Evolutionary conservation across 2,888 invertebrate species (phyloP).

Genomic region (Ernsta delagoae): DNA sequence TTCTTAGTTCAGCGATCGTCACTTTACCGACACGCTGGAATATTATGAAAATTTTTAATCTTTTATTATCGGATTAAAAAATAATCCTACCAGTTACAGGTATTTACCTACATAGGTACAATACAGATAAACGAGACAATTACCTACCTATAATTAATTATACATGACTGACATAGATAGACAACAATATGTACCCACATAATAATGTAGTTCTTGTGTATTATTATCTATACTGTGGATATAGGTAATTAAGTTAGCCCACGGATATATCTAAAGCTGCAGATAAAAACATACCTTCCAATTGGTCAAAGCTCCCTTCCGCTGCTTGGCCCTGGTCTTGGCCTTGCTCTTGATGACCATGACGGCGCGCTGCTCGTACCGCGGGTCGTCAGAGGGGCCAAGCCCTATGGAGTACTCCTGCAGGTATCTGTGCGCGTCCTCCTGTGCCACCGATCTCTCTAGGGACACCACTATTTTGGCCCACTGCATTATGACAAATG

Average conservation of each 20-base stretch:
- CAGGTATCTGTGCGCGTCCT: conserved; percentile 95
- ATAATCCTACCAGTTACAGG: too few species aligned
- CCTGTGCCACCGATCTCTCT: conserved; percentile 96
- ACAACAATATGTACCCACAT: too few species aligned
- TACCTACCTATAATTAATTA: too few species aligned
- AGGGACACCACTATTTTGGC: conserved; percentile 99
- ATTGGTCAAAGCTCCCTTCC: conserved; percentile 97
- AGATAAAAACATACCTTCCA: conserved; percentile 97
- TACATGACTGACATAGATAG: too few species aligned
- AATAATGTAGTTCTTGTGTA: too few species aligned
- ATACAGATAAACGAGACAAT: too few species aligned
- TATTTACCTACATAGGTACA: too few species aligned
- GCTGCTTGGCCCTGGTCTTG: conserved; percentile 97
- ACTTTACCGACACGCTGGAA: conserved; percentile 93
- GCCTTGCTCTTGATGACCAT: conserved; percentile 99
- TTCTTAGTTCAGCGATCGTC: conserved; percentile 92
- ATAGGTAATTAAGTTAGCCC: too few species aligned
- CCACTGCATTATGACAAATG: conserved; percentile 88
- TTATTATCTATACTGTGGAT: too few species aligned
- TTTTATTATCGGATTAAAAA: too few species aligned
- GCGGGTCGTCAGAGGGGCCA: conserved; percentile 92
- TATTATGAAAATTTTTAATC: too few species aligned
- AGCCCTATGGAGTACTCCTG: conserved; percentile 98
- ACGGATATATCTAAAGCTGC: too few species aligned
- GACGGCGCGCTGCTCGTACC: conserved; percentile 95